Evolutionary conservation across 2,113 vertebrate genomes (phyloP).

Genomic region (Paradoxurus hermaphroditus): DNA sequence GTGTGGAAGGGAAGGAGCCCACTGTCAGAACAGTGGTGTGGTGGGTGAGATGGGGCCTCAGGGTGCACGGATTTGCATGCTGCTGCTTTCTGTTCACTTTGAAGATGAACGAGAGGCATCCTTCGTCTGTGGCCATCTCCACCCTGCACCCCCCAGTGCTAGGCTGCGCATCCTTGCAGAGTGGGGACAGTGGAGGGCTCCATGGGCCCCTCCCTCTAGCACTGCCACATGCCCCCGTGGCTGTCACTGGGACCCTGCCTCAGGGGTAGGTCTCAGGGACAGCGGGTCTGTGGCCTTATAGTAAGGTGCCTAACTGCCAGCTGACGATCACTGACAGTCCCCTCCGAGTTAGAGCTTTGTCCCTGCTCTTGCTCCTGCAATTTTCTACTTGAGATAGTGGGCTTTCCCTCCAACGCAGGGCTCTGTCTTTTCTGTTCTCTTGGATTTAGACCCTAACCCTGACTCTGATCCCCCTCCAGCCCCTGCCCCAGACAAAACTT

Average conservation of each 20-base stretch:
- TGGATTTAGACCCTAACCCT: background rate
- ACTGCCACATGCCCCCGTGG: background rate
- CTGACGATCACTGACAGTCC: background rate
- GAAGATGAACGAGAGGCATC: background rate
- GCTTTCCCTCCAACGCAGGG: background rate
- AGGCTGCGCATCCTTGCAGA: background rate
- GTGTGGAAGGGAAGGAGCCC: background rate
- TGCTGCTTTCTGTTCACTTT: background rate
- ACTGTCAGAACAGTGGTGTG: background rate
- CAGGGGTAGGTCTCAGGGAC: background rate
- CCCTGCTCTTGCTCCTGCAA: accelerated
- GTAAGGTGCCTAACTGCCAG: background rate
- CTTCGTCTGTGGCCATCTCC: background rate
- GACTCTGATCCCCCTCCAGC: background rate
- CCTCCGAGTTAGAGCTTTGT: background rate
- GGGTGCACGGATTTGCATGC: background rate
- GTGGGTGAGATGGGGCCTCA: background rate
- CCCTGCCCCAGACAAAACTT: background rate
- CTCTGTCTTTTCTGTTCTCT: background rate
- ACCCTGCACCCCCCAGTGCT: background rate
- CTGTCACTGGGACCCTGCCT: background rate
- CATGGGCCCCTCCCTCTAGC: background rate
- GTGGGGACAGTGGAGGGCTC: accelerated
- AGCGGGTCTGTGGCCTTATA: accelerated
- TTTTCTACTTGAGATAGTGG: background rate